A percentile compares a stretch with the other conserved stretches of the same genome.
Evolutionary conservation across 2,113 vertebrate genomes (phyloP).

Genomic region (Callocephalon fimbriatum): DNA sequence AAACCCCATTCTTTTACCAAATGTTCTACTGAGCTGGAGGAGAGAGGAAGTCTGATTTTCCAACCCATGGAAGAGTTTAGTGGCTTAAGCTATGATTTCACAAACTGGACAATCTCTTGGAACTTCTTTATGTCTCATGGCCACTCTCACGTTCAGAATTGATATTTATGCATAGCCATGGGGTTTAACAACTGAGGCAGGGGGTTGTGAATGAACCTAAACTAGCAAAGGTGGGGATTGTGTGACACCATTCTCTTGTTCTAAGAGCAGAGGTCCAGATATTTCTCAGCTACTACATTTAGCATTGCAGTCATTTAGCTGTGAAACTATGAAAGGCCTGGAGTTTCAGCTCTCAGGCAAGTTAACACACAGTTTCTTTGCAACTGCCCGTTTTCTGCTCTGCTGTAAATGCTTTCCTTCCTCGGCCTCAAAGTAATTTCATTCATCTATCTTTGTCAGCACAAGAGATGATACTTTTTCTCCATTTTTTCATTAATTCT

Average conservation of each 20-base stretch:
- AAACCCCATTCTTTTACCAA: neutral
- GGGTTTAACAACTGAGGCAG: neutral
- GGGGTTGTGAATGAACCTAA: neutral
- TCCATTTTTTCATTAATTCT: neutral
- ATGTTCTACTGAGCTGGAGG: neutral
- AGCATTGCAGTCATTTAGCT: neutral
- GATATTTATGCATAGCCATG: neutral
- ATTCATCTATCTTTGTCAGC: neutral
- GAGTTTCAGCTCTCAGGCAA: neutral
- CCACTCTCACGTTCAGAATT: neutral
- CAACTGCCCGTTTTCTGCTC: neutral
- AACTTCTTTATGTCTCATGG: neutral
- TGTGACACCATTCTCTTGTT: neutral
- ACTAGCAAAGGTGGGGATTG: neutral
- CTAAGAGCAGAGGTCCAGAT: neutral
- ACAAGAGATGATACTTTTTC: neutral
- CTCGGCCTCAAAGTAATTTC: neutral
- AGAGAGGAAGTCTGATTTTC: neutral
- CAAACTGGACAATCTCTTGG: neutral
- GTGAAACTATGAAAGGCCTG: neutral
- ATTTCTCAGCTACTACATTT: neutral
- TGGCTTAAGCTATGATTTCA: neutral
- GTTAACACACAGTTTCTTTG: neutral
- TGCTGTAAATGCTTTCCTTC: neutral
- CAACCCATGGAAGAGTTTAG: neutral